These are phyloP conservation scores for Megalops atlanticus DNA, from an alignment of 2,113 vertebrate species.

Conservation along the genomic window DNA sequence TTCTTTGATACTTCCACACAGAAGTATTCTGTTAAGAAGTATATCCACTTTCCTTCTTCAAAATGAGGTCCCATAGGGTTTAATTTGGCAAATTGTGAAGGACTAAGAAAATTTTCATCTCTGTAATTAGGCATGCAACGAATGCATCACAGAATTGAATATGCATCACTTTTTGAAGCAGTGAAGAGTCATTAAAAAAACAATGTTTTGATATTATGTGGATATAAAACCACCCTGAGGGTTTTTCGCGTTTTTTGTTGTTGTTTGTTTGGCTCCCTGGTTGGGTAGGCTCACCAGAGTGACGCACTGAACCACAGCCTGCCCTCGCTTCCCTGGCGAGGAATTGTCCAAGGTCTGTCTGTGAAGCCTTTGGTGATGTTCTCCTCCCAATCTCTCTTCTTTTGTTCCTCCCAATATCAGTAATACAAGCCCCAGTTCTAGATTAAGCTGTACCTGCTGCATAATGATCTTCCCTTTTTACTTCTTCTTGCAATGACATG, in stretches of 20 bases:
- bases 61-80: constrained; percentile 67
- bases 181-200: constrained; percentile 53
- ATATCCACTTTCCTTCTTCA: constrained; percentile 69
- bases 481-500: not conserved
- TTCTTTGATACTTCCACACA: constrained; percentile 19
- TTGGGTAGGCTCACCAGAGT: constrained; percentile 59
- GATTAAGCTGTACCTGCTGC: not conserved
- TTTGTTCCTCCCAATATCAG: not conserved
- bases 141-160: constrained; percentile 69
- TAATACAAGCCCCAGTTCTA: not conserved
- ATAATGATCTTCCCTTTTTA: not conserved
- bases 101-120: constrained; percentile 66
- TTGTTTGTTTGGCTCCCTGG: constrained; percentile 58
- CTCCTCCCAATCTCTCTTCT: not conserved
- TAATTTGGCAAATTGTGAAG: constrained; percentile 67
- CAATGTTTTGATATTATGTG: constrained; percentile 71
- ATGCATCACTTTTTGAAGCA: constrained; percentile 61
- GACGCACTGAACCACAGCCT: constrained; percentile 32
- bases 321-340: not conserved
- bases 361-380: not conserved
- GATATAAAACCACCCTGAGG: constrained; percentile 67
- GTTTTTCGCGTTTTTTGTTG: constrained; percentile 54
- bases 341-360: not conserved
- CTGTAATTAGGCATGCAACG: constrained; percentile 70
- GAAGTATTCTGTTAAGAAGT: constrained; percentile 56